These are phyloP conservation scores for Neomorphus geoffroyi DNA, from an alignment of 2,797 vertebrate genomes.

Conservation along the genomic window DNA sequence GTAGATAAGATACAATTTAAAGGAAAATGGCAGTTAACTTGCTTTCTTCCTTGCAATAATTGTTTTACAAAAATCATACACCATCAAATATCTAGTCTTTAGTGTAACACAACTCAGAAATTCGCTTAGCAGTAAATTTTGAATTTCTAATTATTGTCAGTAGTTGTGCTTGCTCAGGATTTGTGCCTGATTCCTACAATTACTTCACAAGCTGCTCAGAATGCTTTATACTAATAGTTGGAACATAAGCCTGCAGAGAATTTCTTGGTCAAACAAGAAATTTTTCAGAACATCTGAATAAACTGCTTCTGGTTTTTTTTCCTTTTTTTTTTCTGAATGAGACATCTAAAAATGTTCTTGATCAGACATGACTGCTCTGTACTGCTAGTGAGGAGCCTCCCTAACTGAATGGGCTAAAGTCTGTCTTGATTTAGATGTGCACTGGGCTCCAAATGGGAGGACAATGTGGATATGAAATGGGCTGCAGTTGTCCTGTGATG, in stretches of 20 bases:
- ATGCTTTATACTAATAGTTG: background rate
- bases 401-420: background rate
- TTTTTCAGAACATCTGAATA: background rate
- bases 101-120: background rate
- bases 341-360: background rate
- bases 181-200: background rate
- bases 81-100: background rate
- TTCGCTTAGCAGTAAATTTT: background rate
- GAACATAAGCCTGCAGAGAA: background rate
- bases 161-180: background rate
- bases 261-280: background rate
- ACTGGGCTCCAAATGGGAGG: background rate
- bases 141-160: background rate
- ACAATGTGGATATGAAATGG: background rate
- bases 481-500: background rate
- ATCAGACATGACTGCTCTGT: background rate
- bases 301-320: background rate
- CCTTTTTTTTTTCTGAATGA: background rate
- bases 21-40: background rate
- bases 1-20: background rate
- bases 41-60: background rate
- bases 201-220: background rate
- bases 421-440: background rate
- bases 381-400: background rate
- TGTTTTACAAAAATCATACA: background rate